These are phyloP conservation scores for Aphaenogaster floridana DNA, from an alignment of 1,140 invertebrate genomes.

Conservation along the genomic window DNA sequence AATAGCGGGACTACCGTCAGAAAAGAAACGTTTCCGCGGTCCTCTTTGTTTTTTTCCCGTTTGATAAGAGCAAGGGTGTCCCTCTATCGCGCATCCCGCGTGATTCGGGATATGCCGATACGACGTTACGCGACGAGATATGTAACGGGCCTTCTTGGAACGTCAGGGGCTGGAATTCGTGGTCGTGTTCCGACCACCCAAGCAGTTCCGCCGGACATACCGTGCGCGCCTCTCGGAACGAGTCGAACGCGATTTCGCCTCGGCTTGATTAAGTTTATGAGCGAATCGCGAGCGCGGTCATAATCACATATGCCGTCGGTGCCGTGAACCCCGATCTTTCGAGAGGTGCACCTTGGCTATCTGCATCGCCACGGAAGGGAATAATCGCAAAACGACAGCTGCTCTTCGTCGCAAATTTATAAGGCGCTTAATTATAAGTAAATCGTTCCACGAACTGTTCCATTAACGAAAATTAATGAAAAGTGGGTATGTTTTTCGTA, in stretches of 20 bases:
- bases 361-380: neutral
- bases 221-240: slow-evolving; percentile 53
- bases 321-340: slow-evolving; percentile 14
- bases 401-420: neutral
- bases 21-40: neutral
- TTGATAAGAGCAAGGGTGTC: neutral
- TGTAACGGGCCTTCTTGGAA: slow-evolving; percentile 74
- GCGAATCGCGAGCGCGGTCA: slow-evolving; percentile 66
- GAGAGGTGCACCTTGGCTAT: neutral
- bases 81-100: neutral
- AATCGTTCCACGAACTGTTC: neutral
- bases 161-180: slow-evolving; percentile 70
- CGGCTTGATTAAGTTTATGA: slow-evolving; percentile 74
- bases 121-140: slow-evolving; percentile 64
- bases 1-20: neutral
- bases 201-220: slow-evolving; percentile 55
- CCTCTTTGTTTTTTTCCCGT: neutral
- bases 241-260: slow-evolving; percentile 50
- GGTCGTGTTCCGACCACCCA: slow-evolving; percentile 73
- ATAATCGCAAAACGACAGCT: neutral
- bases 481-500: neutral
- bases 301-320: slow-evolving; percentile 62
- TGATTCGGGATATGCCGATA: slow-evolving; percentile 34
- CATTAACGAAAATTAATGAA: neutral
- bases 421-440: neutral